Base-by-base conservation (phyloP, 2,888 invertebrate species). In the Calephelis perditalis region DNA sequence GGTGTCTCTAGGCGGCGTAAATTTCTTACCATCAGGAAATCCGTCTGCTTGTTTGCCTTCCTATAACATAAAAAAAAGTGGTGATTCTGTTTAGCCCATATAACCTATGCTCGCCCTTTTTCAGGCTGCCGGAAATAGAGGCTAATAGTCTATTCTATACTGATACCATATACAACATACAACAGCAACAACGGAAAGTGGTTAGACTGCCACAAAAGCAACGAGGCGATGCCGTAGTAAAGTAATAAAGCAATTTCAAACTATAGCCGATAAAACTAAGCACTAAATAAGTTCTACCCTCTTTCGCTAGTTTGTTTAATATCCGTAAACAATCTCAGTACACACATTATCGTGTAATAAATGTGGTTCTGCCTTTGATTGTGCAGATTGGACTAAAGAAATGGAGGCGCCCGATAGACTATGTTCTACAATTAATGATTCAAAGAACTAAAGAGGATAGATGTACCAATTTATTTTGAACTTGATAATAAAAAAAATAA, bases 251-350 rank as follows among this genome's bases (percentile, higher is more conserved):
- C 46, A 35, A 40, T 40, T 40, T 5, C 7, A 40, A 40, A 40
- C 4, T 40, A 40, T 40, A 40, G 40, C 7, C 40, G 40, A 40
- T 40, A 40, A 40, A 26, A 49, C 49, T 49, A 49, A 15, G 26
- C 10, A 49, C 49, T 12, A 49, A 15, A 49, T 49, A 15, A 49
- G 49, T 49, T 49, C 12, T 47, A 47, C 15, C 49, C 49, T 49
- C 12, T 49, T 49, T 15, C 49, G 12, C 26, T 49, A 35, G 35
- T 49, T 49, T 35, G 49, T 15, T 49, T 15, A 49, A 49, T 49
- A 49, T 55, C 54, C 49, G 62, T 57, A 44, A 69, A 73, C 73
- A 78, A 75, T 73, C 75, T 73, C 68, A 65, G 66, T 68, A 66
- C 65, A 65, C 66, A 64, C 67, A 66, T 71, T 68, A 68, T 66